Conservation (phyloP, 2,888 invertebrate species). For the Lochmaea capreae region DNA sequence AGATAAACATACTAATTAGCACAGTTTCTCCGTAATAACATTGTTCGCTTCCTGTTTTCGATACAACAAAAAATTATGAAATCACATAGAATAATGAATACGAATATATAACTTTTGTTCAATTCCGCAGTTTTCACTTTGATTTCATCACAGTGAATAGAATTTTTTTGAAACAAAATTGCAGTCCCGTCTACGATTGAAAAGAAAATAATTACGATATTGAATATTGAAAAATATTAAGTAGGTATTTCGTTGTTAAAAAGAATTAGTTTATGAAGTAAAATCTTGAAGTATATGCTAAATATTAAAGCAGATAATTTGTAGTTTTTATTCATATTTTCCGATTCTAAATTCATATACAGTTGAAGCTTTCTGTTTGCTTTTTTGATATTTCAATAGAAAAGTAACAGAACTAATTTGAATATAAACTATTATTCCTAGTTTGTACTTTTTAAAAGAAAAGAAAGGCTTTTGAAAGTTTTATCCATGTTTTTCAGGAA, state of each 20-base stretch:
- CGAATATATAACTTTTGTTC: not conserved
- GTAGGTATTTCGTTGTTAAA: not conserved
- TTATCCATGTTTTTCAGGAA: no score
- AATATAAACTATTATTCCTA: no score
- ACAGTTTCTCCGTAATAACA: constrained; percentile 9
- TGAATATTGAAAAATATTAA: not conserved
- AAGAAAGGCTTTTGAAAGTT: no score
- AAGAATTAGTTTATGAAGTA: not conserved
- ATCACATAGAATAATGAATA: constrained; percentile 3
- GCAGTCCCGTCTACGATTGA: not conserved
- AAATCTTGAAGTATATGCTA: no score
- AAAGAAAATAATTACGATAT: not conserved
- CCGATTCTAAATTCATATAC: no score
- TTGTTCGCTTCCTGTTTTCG: not conserved
- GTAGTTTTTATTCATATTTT: no score
- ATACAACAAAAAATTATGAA: not conserved
- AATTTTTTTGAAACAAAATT: not conserved
- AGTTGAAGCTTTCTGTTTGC: no score
- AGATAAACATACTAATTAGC: constrained; percentile 2
- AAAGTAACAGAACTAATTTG: no score
- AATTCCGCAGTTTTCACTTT: not conserved
- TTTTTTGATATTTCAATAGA: no score
- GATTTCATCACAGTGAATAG: not conserved
- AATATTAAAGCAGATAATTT: no score
- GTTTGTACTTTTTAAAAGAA: no score